Base-by-base conservation (phyloP, 2,113 vertebrate genomes). In the Ageneiosus marmoratus region DNA sequence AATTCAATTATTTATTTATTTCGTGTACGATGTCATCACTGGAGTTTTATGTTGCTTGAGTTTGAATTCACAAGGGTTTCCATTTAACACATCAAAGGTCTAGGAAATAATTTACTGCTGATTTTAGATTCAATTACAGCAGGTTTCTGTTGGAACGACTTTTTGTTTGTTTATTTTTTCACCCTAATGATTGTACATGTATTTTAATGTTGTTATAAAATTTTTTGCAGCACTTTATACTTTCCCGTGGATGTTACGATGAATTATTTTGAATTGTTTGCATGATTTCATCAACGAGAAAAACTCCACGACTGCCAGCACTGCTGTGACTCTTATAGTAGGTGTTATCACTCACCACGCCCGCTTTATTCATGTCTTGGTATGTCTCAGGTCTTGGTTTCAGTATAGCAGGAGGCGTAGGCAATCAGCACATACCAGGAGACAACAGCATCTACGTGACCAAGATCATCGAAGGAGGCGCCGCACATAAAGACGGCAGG, bases 401-500 rank as follows among this genome's bases (percentile, higher is more conserved):
- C 93, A 99, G 97, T 91, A 99, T 99, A 92, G 98, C 98, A 13
- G 98, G 98, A 12, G 98, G 98, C 46, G 96, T 99, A 73, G 98
- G 97, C 84, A 99, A 99, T 92, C 98, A 99, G 91, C 98, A 99
- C 93, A 99, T 99, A 92, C 97, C 98, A 6, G 98, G 97, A 0
- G 98, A 99, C 92, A 99, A 98, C 94, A 97, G 98, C 92, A 99
- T 99, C 92, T 99, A 99, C 62, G 97, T 99, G 89, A 99, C 98
- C 88, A 99, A 99, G 93, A 96, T 99, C 87, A 99, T 99, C 2
- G 98, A 99, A 92, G 97, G 97, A 0, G 97, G 98, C 27, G 96
- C 98, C 5, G 97, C 98, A 1, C 98, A 99, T 86, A 98, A 98
- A 91, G 98, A 99, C 81, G 96, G 97, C 41, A 93, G 95, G 87